Evolutionary conservation across 2,113 vertebrate genomes (phyloP).

Genomic region (Arizona elegans): DNA sequence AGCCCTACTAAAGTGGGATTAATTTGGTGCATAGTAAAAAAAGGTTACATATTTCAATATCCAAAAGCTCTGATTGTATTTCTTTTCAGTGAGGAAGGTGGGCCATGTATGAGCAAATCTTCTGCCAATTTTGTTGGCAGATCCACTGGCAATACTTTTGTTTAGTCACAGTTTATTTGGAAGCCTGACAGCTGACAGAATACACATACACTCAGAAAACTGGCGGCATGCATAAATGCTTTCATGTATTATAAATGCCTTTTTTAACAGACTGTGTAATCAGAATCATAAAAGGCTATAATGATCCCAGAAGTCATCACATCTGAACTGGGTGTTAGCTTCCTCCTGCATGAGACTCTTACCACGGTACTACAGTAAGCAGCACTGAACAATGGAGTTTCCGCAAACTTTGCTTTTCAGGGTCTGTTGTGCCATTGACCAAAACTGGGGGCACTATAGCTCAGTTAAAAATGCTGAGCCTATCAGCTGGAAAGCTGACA

Average conservation of each 20-base stretch:
- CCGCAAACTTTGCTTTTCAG: neutral
- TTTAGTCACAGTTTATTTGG: slow-evolving; percentile 43
- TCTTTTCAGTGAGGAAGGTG: slow-evolving; percentile 4
- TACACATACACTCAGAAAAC: slow-evolving; percentile 27
- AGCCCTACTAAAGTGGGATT: neutral
- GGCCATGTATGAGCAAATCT: slow-evolving; percentile 7
- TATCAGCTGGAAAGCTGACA: neutral
- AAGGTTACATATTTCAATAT: neutral
- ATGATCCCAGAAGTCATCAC: neutral
- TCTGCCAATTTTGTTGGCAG: slow-evolving; percentile 27
- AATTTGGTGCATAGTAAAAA: neutral
- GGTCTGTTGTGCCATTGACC: neutral
- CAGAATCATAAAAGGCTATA: neutral
- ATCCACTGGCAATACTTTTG: slow-evolving; percentile 34
- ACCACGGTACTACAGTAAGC: no score
- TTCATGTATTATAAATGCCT: slow-evolving; percentile 5
- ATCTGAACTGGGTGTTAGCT: neutral
- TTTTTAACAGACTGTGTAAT: neutral
- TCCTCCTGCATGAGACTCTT: neutral
- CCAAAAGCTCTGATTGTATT: neutral
- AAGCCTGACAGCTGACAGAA: slow-evolving; percentile 37
- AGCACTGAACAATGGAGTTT: neutral
- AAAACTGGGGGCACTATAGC: neutral
- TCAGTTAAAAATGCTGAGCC: neutral
- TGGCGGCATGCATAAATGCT: slow-evolving; percentile 5